phyloP scores from a whole-genome alignment of 2,113 vertebrate species.

The Nothocercus nigrocapillus region DNA sequence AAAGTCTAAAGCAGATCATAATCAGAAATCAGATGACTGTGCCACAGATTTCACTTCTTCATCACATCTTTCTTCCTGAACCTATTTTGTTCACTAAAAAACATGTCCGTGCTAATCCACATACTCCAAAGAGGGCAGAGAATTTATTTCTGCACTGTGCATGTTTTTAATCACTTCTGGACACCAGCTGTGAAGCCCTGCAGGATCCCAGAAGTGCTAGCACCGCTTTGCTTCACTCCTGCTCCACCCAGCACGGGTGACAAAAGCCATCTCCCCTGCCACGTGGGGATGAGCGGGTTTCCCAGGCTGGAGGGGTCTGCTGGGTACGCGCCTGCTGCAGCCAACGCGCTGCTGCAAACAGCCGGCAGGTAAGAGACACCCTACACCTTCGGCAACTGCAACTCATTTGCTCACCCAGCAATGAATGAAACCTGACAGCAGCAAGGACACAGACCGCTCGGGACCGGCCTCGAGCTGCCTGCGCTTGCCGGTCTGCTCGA shows the following conservation, averaged over 20 bases:
- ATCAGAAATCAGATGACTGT: background rate
- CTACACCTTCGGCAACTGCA: background rate
- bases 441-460: background rate
- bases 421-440: background rate
- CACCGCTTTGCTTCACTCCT: background rate
- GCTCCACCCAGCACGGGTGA: background rate
- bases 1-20: background rate
- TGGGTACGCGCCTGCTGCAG: background rate
- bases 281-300: rapidly evolving
- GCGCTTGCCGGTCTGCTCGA: background rate
- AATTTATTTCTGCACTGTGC: background rate
- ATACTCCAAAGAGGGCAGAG: background rate
- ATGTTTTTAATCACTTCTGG: background rate
- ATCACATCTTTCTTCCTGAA: background rate
- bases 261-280: background rate
- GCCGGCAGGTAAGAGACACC: background rate
- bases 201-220: background rate
- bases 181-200: background rate
- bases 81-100: background rate
- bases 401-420: background rate
- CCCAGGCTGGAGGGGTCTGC: background rate
- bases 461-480: background rate
- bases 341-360: background rate
- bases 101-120: background rate
- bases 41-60: background rate